Base-by-base conservation (phyloP, 37 sponge, comb jelly and placozoan genomes). In the Spongilla lacustris region DNA sequence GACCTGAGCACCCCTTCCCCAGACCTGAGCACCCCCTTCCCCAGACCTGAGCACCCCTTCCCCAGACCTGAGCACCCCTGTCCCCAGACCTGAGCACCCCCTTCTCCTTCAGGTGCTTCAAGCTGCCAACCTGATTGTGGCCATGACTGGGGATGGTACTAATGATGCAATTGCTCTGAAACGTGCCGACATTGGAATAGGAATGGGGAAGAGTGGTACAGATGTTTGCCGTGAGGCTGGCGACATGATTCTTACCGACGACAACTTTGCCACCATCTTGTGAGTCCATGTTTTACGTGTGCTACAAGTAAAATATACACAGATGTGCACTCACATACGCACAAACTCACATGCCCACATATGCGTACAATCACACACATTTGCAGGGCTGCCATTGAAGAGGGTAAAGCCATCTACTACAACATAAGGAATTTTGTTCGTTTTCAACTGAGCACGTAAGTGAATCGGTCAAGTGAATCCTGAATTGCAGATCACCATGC, bases 401-500 rank as follows among this genome's bases (percentile, higher is more conserved):
- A 99, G 69, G 99, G 99, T 0, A 99, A 99, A 82, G 87, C 91
- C 41, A 99, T 99, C 29, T 99, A 97, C 77, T 94, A 95, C 89
- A 99, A 99, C 83, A 99, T 99, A 73, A 95, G 89, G 79, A 99
- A 99, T 89, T 99, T 99, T 90, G 96, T 99, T 31, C 90, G 97
- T 2, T 99, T 99, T 73, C 99, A 99, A 80, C 92, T 99, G 25
- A 99, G 99, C 98, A 99, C 99, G 97, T 98, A 48, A 92, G 98
- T 82, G 0, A 1, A 58, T 58, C n/a, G n/a, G n/a, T n/a, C n/a
- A n/a, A n/a, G n/a, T n/a, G n/a, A n/a, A n/a, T n/a, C n/a, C n/a
- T n/a, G n/a, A n/a, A n/a, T n/a, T n/a, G n/a, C n/a, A n/a, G n/a
- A n/a, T n/a, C n/a, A 17, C 13, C 25, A 29, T 1, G 4, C 29